Evolutionary conservation across 2,888 invertebrate species (phyloP).

Genomic region (Odiellus spinosus): DNA sequence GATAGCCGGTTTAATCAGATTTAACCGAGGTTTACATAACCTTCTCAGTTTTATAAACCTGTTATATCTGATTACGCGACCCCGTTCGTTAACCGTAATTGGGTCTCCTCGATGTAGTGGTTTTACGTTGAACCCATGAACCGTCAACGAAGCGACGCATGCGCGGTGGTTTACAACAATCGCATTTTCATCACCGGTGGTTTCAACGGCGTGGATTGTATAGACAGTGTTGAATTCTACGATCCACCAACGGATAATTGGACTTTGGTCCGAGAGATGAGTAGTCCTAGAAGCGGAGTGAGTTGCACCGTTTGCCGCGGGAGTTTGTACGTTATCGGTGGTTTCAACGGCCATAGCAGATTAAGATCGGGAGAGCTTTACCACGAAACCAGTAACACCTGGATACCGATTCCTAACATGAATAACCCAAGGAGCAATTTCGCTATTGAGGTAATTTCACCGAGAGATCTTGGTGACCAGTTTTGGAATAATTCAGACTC

Average conservation of each 20-base stretch:
- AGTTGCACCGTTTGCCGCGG: constrained; percentile 49
- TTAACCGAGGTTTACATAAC: too few relatives aligned
- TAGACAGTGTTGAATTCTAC: constrained; percentile 57
- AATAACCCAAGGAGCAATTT: constrained; percentile 62
- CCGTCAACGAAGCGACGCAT: constrained; percentile 55
- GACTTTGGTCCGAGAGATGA: constrained; percentile 45
- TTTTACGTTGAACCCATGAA: constrained; percentile 32
- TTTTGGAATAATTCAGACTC: too few relatives aligned
- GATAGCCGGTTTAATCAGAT: too few relatives aligned
- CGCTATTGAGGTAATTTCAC: constrained; percentile 40
- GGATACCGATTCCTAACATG: constrained; percentile 57
- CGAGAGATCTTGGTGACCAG: too few relatives aligned
- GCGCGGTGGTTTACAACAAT: constrained; percentile 45
- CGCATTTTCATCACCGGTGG: constrained; percentile 61
- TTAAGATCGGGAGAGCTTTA: constrained; percentile 23
- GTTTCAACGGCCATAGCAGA: constrained; percentile 56
- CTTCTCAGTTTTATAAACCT: too few relatives aligned
- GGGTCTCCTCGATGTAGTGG: too few relatives aligned
- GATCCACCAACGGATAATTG: constrained; percentile 52
- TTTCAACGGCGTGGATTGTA: constrained; percentile 59
- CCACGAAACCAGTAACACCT: constrained; percentile 29
- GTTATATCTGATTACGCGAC: too few relatives aligned
- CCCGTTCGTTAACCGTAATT: too few relatives aligned
- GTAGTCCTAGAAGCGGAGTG: constrained; percentile 55
- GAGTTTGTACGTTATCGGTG: constrained; percentile 58